These are phyloP conservation scores for Acholoe squamosa DNA, from an alignment of 2,888 invertebrate species.

Conservation along the genomic window DNA sequence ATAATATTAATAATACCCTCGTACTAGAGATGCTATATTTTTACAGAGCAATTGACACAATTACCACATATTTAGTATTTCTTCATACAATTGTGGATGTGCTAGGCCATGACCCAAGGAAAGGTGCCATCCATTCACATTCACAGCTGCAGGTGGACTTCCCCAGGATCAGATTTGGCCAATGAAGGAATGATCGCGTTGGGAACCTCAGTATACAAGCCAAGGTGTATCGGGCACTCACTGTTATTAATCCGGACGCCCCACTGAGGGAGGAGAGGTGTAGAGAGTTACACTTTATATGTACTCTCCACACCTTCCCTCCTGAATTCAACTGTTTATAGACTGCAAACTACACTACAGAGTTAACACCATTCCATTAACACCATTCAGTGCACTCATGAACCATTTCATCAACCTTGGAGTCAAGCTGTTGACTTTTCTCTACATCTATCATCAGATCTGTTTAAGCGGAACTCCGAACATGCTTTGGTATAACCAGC, in stretches of 20 bases:
- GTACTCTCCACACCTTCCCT: no score
- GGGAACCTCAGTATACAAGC: slow-evolving; percentile 21
- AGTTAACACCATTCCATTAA: neutral
- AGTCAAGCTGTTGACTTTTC: no score
- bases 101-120: neutral
- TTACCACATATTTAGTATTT: slow-evolving; percentile 39
- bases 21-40: slow-evolving; percentile 58
- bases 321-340: neutral
- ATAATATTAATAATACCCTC: slow-evolving; percentile 46
- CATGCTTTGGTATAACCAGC: no score
- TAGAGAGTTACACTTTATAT: neutral
- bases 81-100: slow-evolving; percentile 40
- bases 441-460: no score
- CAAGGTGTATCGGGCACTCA: neutral
- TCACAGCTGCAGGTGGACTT: neutral
- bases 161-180: neutral
- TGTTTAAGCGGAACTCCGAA: no score
- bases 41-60: slow-evolving; percentile 59
- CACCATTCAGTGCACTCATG: slow-evolving; percentile 32
- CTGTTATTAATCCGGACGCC: neutral
- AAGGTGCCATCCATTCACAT: neutral
- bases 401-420: no score
- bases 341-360: slow-evolving; percentile 37
- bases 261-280: neutral
- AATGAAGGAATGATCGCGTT: slow-evolving; percentile 39